Evolutionary conservation across 2,113 vertebrate genomes (phyloP), one percentile per base, ranked within the genome.

Genomic region (Ondatra zibethicus): DNA sequence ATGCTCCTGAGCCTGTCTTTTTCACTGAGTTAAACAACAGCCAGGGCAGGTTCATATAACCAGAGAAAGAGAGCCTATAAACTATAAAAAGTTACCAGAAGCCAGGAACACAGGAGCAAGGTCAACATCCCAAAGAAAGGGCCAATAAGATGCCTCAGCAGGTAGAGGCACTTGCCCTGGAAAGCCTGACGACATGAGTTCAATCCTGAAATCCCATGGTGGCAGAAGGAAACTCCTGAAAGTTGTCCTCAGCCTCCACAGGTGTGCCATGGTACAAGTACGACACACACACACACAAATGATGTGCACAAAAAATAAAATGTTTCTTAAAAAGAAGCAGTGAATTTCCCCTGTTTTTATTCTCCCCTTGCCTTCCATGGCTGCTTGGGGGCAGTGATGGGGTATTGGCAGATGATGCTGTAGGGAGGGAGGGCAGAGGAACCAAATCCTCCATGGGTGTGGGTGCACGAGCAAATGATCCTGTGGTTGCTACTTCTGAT

Each of bases 21-120:
- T 92, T 77, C 96, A 75, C 68, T 89, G 95, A 97, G 89, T 98
- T 88, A 39, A 86, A 90, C 93, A 89, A 98, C 93, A 97, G 92
- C 92, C 96, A 85, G 16, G 1, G 45, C 31, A 4, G 2, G 89
- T 87, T 52, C 73, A 72, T 10, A 81, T 19, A 73, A 90, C 65
- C 45, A 33, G 77, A 89, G 82, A 81, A 68, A 68, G 77, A 95
- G 45, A 16, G 39, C 65, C 63, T 31, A 89, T 66, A 29, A 92
- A 17, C 72, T 58, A 81, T 47, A 90, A 19, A 55, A 97, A 95
- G 50, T 33, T 76, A 14, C 72, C 72, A 50, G 73, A 50, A 42
- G 85, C 78, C 93, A 13, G 94, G 97, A 86, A 85, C 94, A 93
- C 93, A 89, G 96, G 95, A 97, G 95, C n/a, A 93, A 61, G 68